Evolutionary conservation across 2,797 vertebrate genomes (phyloP).

Genomic region (Thamnophis elegans): DNA sequence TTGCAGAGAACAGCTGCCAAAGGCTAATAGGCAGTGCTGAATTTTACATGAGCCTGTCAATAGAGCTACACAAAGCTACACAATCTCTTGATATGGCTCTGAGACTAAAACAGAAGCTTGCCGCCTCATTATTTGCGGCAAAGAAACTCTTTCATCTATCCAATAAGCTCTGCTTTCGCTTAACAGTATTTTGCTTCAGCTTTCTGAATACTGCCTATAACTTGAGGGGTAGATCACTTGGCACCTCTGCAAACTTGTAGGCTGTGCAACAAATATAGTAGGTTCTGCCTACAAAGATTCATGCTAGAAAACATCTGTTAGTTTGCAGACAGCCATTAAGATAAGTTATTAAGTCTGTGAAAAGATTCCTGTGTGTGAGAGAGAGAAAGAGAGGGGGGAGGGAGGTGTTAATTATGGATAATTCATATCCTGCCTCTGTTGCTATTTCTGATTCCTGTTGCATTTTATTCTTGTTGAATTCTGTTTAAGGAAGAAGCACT

Average conservation of each 20-base stretch:
- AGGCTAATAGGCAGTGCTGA: slow-evolving; percentile 55
- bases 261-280: not conserved
- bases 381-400: too few relatives aligned
- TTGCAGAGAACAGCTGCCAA: slow-evolving; percentile 46
- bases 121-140: slow-evolving; percentile 41
- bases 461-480: not conserved
- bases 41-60: slow-evolving; percentile 69
- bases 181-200: slow-evolving; percentile 14
- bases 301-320: not conserved
- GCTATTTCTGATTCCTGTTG: not conserved
- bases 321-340: not conserved
- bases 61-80: not conserved
- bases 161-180: slow-evolving; percentile 22
- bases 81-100: slow-evolving; percentile 20
- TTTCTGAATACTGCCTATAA: not conserved
- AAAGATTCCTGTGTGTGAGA: not conserved
- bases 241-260: not conserved
- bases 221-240: accelerated
- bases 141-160: not conserved
- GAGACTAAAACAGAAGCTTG: slow-evolving; percentile 28
- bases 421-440: not conserved
- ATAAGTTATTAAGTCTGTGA: not conserved
- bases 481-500: not conserved
- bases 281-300: not conserved
- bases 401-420: not conserved